phyloP scores from a whole-genome alignment of 2,797 vertebrate species.

The Alca torda region DNA sequence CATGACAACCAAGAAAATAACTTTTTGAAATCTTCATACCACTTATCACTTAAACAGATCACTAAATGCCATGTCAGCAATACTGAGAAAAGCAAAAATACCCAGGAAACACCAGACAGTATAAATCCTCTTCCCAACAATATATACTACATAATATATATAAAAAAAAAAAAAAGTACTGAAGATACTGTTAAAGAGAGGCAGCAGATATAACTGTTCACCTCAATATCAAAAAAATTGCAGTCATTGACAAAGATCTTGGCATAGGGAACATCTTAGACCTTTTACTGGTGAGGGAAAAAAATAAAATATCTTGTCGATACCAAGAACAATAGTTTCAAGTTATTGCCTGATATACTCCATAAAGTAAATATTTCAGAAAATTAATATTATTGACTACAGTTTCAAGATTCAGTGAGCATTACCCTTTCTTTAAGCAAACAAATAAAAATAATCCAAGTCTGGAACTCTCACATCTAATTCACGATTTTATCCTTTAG shows the following conservation, averaged over 20 bases:
- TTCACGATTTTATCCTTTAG: not conserved
- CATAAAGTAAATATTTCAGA: not conserved
- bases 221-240: not conserved
- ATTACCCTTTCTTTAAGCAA: not conserved
- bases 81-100: not conserved
- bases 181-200: not conserved
- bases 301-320: not conserved
- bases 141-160: not conserved
- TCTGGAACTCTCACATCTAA: not conserved
- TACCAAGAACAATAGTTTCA: not conserved
- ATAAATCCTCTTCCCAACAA: not conserved
- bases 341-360: not conserved
- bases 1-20: not conserved
- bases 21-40: not conserved
- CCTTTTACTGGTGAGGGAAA: not conserved
- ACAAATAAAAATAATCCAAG: not conserved
- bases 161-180: not conserved
- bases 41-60: not conserved
- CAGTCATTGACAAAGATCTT: not conserved
- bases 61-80: not conserved
- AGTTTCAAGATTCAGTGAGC: not conserved
- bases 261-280: not conserved
- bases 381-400: not conserved
- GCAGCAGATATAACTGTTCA: not conserved
- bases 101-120: not conserved